Evolutionary conservation across 1,140 invertebrate genomes (phyloP).

Genomic region (Temnothorax nylanderi): DNA sequence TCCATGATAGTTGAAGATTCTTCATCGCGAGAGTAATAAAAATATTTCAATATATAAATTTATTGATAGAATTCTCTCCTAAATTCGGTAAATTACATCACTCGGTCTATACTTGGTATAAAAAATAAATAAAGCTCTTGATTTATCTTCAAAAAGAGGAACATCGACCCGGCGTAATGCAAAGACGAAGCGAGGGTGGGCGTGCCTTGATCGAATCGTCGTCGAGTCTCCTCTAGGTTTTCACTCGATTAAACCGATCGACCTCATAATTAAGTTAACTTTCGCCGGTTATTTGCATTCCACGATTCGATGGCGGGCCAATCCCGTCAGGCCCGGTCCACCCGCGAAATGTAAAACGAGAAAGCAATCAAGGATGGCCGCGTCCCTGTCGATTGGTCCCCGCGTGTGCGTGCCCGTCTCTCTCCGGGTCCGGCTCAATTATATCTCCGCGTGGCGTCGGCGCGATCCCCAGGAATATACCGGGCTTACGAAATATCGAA

Average conservation of each 20-base stretch:
- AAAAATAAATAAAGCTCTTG: not conserved
- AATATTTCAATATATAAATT: not conserved
- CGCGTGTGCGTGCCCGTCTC: not conserved
- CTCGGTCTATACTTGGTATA: not conserved
- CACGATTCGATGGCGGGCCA: constrained; percentile 22
- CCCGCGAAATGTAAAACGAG: constrained; percentile 45
- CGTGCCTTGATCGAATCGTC: not conserved
- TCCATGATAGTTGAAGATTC: not conserved
- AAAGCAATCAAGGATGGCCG: constrained; percentile 45
- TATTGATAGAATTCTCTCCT: not conserved
- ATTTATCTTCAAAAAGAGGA: not conserved
- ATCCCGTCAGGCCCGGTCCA: constrained; percentile 29
- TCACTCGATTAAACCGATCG: constrained; percentile 46
- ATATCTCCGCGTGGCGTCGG: constrained; percentile 31
- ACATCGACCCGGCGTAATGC: not conserved
- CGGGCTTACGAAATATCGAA: constrained; percentile 44
- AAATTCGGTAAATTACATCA: not conserved
- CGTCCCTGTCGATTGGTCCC: not conserved
- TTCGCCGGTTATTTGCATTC: constrained; percentile 58
- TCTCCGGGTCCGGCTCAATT: constrained; percentile 28
- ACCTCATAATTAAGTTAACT: constrained; percentile 58
- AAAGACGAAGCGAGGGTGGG: not conserved
- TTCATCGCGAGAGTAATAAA: not conserved
- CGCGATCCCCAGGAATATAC: not conserved
- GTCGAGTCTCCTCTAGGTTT: constrained; percentile 22